phyloP scores from a whole-genome alignment of 2,113 vertebrate genomes.

The Notothenia coriiceps region DNA sequence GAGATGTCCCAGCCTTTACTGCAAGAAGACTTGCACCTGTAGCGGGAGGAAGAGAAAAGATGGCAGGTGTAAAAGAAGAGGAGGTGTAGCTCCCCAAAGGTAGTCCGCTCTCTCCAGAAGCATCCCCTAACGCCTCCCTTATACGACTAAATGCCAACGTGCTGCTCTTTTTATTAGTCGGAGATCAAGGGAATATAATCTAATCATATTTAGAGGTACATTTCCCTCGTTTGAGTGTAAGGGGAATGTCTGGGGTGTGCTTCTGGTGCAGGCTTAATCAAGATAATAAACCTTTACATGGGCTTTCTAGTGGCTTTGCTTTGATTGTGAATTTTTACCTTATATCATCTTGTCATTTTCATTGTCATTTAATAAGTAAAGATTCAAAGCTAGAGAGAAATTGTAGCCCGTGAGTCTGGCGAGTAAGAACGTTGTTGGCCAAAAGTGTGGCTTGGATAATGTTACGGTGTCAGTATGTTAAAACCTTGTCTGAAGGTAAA shows the following conservation, averaged over 20 bases:
- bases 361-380: constrained; percentile 38
- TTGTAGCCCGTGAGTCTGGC: constrained; percentile 28
- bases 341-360: constrained; percentile 47
- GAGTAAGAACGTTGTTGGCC: constrained; percentile 42
- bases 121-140: constrained; percentile 36
- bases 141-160: constrained; percentile 4
- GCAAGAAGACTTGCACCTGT: constrained; percentile 83
- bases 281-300: constrained; percentile 57
- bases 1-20: constrained; percentile 91
- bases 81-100: constrained; percentile 60
- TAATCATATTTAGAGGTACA: constrained; percentile 12
- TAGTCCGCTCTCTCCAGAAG: constrained; percentile 60
- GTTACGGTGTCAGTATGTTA: constrained; percentile 4
- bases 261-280: constrained; percentile 62
- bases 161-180: constrained; percentile 27
- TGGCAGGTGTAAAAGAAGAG: constrained; percentile 51
- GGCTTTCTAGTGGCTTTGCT: constrained; percentile 71
- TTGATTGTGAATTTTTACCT: constrained; percentile 71
- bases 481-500: not conserved
- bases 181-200: constrained; percentile 25
- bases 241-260: constrained; percentile 45
- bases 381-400: constrained; percentile 21
- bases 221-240: constrained; percentile 12
- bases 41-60: constrained; percentile 31
- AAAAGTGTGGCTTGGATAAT: constrained; percentile 10